These are phyloP conservation scores for Acronicta aceris DNA, from an alignment of 2,888 invertebrate species.

Conservation along the genomic window DNA sequence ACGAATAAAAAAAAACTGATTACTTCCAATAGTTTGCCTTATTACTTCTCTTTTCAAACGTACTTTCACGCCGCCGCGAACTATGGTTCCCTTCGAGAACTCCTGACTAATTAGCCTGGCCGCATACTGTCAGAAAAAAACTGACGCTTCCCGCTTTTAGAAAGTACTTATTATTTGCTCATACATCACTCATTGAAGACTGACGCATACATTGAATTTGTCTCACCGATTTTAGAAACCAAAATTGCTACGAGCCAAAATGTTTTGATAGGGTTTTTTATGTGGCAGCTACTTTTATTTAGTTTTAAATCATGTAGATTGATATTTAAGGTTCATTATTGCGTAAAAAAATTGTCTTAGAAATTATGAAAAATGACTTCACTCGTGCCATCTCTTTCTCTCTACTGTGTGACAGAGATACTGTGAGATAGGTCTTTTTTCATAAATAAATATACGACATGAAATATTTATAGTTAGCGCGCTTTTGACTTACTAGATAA, in stretches of 20 bases:
- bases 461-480: no score
- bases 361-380: no score
- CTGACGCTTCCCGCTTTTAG: no score
- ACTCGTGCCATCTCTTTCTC: no score
- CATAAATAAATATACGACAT: no score
- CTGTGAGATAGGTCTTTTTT: no score
- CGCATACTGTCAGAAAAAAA: no score
- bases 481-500: no score
- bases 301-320: slow-evolving; percentile 26
- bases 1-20: no score
- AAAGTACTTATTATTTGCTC: slow-evolving; percentile 44
- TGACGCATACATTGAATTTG: slow-evolving; percentile 49
- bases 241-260: slow-evolving; percentile 75
- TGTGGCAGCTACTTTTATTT: slow-evolving; percentile 46
- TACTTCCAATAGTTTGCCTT: neutral
- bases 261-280: slow-evolving; percentile 45
- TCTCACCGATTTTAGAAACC: slow-evolving; percentile 68
- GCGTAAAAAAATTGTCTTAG: neutral
- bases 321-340: slow-evolving; percentile 26
- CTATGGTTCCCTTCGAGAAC: slow-evolving; percentile 13
- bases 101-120: neutral
- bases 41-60: neutral
- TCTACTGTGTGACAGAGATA: no score
- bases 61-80: neutral
- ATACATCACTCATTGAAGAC: slow-evolving; percentile 55